Base-by-base conservation (phyloP, 2,888 invertebrate genomes). In the Sphinx pinastri region DNA sequence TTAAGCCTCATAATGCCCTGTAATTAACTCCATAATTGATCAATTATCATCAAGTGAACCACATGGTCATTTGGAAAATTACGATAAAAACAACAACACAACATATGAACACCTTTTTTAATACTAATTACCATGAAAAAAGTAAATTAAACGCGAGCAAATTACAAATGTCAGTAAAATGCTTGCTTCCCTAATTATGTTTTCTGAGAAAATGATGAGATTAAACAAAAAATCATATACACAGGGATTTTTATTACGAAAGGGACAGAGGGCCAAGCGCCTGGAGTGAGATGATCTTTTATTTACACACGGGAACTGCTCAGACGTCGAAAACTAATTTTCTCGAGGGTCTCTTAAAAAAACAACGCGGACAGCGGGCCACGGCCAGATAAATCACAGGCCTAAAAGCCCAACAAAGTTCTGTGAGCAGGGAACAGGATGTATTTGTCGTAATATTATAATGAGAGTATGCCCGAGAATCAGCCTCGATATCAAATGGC, bases 241-340 rank as follows among this genome's bases (percentile, higher is more conserved):
- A 19, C 55, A 63, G 63, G 12, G 13, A 63, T 49, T 49, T 63
- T 49, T 19, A 38, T 45, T 2, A 12, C 60, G 47, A 16, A 45
- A 47, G 19, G 19, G 63, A 49, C 19, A 7, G 47, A 7, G 45
- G 60, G 45, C 10, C 63, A 16, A 16, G 49, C 7, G 49, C 19
- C 55, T 47, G 49, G 47, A 8, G 31, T 14, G 19, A n/a, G 60
- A 16, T 60, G 60, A 12, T 45, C 47, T 63, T 38, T 60, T 60
- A 60, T 60, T 49, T 47, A 47, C 19, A 57, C 19, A 13, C 47
- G 45, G 16, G 14, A 57, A 70, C 73, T 68, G 57, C 68, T 68
- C 71, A 75, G 68, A 71, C 69, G 71, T 68, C 69, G 59, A 4
- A 69, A 75, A 73, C 74, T 75, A 75, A 76, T 78, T 77, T 71